Base-by-base conservation (phyloP, 2,888 invertebrate genomes). In the Enoplolaimus lenunculus region DNA sequence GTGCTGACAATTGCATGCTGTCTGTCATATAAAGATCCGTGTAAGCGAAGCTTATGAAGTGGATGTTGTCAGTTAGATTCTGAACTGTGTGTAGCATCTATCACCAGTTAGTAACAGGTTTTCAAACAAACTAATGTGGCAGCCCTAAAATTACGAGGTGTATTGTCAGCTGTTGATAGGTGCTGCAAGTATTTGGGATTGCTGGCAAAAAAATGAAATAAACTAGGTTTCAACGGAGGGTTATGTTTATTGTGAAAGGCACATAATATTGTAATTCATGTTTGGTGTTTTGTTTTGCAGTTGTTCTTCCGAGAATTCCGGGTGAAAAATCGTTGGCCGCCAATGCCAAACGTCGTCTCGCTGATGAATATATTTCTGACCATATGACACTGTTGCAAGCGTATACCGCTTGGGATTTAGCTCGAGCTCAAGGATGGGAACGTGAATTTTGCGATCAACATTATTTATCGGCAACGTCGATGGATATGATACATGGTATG, bases 401-500 rank as follows among this genome's bases (percentile, higher is more conserved):
- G 0, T 92, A 91, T 81, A 28, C 31, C n/a, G 34, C 1, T 2
- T 82, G 81, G 90, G 86, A 89, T 77, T 87, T 87, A 75, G 87
- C 88, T 0, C 84, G 87, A 67, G 88, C 88, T 76, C 86, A 86
- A 74, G 87, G 87, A 0, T 85, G 86, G 74, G 89, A 89, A 76
- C 84, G 85, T 33, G 83, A 84, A 0, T 90, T 89, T 79, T 91
- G 91, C 81, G 84, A 87, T 2, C 86, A 88, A 70, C 88, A 90
- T 78, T 88, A 88, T 73, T 85, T 91, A 70, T 89, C 89, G 59
- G 85, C 87, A 0, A 87, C 90, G 0, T 88, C 89, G 0, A 91
- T 97, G 90, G 91, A 92, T 78, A 89, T 90, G 87, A 88, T 95
- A 34, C 86, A 88, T 16, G 90, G 89, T 0, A 89, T 91, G 78